Evolutionary conservation across 2,888 invertebrate species (phyloP).

Genomic region (Frankliniella fusca): DNA sequence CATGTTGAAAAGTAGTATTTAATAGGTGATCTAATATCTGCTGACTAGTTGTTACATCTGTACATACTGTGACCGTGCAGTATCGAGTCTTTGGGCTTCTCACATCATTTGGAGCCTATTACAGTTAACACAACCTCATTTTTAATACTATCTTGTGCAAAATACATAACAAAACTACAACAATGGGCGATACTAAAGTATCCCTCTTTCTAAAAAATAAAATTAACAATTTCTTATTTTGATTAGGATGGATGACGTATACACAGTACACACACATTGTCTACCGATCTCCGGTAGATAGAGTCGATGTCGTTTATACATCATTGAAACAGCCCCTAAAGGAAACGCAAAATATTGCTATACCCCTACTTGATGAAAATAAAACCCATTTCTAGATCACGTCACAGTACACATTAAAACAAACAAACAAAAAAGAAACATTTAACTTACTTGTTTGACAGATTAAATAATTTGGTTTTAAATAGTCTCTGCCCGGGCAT

Average conservation of each 20-base stretch:
- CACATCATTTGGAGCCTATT: not conserved
- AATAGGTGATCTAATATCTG: conserved; percentile 21
- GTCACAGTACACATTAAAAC: conserved; percentile 16
- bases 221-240: too few relatives aligned
- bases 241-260: too few relatives aligned
- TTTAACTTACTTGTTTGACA: not conserved
- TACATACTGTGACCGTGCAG: conserved; percentile 24
- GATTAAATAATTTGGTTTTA: conserved; percentile 22
- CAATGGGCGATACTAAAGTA: not conserved
- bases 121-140: not conserved
- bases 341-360: not conserved
- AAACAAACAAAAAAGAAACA: not conserved
- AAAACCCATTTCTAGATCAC: not conserved
- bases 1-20: conserved; percentile 16
- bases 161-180: not conserved
- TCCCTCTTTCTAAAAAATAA: too few relatives aligned
- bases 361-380: not conserved
- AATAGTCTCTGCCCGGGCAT: conserved; percentile 7
- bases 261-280: too few relatives aligned
- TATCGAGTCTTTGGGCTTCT: conserved; percentile 11
- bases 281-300: too few relatives aligned
- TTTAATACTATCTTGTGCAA: not conserved
- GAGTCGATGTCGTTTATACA: too few relatives aligned
- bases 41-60: conserved; percentile 19
- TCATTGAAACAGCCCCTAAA: too few relatives aligned